Conservation (phyloP, 1,140 invertebrate genomes). For the Protaetia brevitarsis region DNA sequence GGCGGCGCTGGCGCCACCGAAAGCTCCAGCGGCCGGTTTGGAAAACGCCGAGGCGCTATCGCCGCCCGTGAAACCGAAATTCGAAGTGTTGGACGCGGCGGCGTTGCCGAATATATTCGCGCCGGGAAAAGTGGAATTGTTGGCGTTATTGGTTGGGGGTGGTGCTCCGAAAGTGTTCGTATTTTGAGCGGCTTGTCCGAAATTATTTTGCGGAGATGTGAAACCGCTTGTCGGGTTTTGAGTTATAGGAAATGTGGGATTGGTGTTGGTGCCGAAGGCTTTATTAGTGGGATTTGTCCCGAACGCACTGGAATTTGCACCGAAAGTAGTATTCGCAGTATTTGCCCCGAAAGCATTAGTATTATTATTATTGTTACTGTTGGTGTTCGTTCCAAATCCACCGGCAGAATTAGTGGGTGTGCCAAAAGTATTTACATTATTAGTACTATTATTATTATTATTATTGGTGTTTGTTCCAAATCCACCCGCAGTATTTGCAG, state of each 20-base stretch:
- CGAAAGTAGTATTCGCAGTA: too few species aligned
- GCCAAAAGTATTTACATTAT: background rate
- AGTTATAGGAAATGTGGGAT: too few species aligned
- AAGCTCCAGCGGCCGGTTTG: background rate
- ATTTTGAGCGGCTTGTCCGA: too few species aligned
- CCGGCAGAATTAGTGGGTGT: background rate
- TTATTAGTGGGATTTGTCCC: too few species aligned
- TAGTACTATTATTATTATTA: background rate
- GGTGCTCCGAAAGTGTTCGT: too few species aligned
- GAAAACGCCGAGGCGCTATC: background rate
- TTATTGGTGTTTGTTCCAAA: background rate
- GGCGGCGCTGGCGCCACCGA: background rate
- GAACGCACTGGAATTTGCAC: too few species aligned
- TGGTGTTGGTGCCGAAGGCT: too few species aligned
- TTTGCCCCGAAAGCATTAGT: background rate
- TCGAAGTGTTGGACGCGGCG: background rate
- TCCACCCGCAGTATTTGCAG: background rate
- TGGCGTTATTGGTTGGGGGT: background rate
- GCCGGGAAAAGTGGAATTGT: background rate
- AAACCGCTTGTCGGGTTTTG: too few species aligned
- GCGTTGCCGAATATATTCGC: background rate
- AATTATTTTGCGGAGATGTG: too few species aligned
- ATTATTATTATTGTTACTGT: slow-evolving; percentile 5
- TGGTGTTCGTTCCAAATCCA: background rate
- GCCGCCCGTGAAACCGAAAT: background rate